These are phyloP conservation scores for Troides aeacus DNA, from an alignment of 2,888 invertebrate species.

Conservation along the genomic window DNA sequence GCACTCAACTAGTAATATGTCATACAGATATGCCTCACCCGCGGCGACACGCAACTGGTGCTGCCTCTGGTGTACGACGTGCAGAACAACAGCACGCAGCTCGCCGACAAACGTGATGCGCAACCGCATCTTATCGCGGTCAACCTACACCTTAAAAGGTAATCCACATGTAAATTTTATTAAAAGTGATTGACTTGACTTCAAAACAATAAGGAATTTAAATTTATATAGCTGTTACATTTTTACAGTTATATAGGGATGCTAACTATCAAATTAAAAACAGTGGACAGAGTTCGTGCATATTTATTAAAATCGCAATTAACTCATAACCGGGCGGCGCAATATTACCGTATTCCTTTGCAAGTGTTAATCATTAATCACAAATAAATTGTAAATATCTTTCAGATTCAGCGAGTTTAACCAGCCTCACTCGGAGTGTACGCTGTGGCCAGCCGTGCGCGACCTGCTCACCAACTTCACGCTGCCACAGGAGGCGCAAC, in stretches of 20 bases:
- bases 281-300: no score
- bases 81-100: slow-evolving; percentile 89
- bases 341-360: no score
- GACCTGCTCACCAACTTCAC: slow-evolving; percentile 92
- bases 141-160: slow-evolving; percentile 74
- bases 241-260: no score
- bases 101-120: slow-evolving; percentile 90
- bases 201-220: no score
- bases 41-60: slow-evolving; percentile 82
- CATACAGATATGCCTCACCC: slow-evolving; percentile 67
- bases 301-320: no score
- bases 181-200: no score
- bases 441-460: slow-evolving; percentile 93
- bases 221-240: no score
- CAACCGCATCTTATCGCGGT: slow-evolving; percentile 75
- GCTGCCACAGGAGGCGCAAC: slow-evolving; percentile 88
- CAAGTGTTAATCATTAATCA: no score
- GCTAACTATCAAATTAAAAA: no score
- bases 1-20: no score
- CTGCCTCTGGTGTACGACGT: slow-evolving; percentile 95
- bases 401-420: slow-evolving; percentile 86
- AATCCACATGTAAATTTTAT: slow-evolving; percentile 6
- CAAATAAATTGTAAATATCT: slow-evolving; percentile 7
- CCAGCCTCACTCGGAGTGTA: slow-evolving; percentile 90
- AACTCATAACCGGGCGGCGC: no score